Evolutionary conservation across 2,797 vertebrate genomes (phyloP), one percentile per base, ranked within the genome.

Genomic region (Sebastes aleutianus): DNA sequence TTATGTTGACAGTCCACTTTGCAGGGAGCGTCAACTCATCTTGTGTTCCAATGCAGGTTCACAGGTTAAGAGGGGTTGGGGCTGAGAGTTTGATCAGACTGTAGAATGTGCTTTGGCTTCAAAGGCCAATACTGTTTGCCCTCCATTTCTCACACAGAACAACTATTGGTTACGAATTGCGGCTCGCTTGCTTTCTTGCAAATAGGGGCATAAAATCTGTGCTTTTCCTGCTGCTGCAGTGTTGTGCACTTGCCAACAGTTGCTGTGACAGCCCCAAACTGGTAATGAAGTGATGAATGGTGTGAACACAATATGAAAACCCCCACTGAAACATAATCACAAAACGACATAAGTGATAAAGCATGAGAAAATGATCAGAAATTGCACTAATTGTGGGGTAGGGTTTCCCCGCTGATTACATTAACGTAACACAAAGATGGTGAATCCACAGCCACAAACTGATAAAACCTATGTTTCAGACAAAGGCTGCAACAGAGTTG

Each of bases 1-100:
- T 92, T 85, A 92, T 87, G 83, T 87, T 94, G 92, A 94, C 91
- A 93, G 89, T 84, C 86, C 86, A 88, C 88, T 92, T 94, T 92
- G 77, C 87, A 84, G 82, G 63, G 74, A 86, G 81, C 81, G 26
- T 90, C 88, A 85, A 88, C 87, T 89, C 88, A 88, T 92, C 83
- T 86, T 18, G 79, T 85, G 87, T 87, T 91, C 62, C 88, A 76
- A 68, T 86, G 65, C 75, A 73, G 85, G 89, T 91, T 90, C 76
- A 79, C 47, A 75, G 90, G 89, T 90, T 86, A 86, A 84, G 83
- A 83, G 47, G 76, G 70, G 80, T 64, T 78, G 56, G 71, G 66
- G 73, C 85, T 24, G 61, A 63, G 82, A 78, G 79, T 90, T 89
- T 92, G 84, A 89, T 91, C 87, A 87, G 85, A 79, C 76, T 78